phyloP scores from a whole-genome alignment of 2,113 vertebrate genomes.

The Phyllostomus discolor region DNA sequence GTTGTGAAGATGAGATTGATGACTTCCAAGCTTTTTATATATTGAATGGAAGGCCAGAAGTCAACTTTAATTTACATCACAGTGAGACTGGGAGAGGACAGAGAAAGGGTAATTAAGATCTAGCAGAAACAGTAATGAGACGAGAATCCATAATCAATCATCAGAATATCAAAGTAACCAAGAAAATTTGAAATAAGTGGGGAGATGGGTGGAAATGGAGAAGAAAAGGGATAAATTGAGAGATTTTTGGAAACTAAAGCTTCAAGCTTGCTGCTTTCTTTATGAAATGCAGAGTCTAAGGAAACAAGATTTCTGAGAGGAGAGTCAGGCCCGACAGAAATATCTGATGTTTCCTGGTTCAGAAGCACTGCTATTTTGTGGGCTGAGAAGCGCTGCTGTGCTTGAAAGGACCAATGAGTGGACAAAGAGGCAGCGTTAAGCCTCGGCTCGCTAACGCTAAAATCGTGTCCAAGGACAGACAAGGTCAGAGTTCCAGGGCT shows the following conservation, averaged over 20 bases:
- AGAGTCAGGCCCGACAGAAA: background rate
- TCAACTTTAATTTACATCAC: background rate
- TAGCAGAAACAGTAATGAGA: conserved; percentile 13
- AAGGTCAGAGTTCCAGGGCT: background rate
- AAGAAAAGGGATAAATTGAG: background rate
- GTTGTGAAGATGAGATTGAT: background rate
- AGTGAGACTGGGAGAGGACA: background rate
- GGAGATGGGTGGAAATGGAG: background rate
- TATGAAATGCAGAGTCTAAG: background rate
- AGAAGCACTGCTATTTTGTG: background rate
- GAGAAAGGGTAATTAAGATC: background rate
- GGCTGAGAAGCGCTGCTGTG: background rate
- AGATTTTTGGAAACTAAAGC: background rate
- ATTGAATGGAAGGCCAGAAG: background rate
- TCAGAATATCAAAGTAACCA: background rate
- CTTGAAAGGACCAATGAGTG: background rate
- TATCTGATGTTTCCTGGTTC: background rate
- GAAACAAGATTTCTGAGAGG: background rate
- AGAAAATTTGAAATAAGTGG: background rate
- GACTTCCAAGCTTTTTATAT: background rate
- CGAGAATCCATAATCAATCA: background rate
- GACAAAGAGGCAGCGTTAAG: background rate
- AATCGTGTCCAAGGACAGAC: background rate
- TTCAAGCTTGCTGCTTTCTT: background rate
- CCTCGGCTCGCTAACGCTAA: background rate